Evolutionary conservation across 2,888 invertebrate species (phyloP).

Genomic region (Melipona bicolor): DNA sequence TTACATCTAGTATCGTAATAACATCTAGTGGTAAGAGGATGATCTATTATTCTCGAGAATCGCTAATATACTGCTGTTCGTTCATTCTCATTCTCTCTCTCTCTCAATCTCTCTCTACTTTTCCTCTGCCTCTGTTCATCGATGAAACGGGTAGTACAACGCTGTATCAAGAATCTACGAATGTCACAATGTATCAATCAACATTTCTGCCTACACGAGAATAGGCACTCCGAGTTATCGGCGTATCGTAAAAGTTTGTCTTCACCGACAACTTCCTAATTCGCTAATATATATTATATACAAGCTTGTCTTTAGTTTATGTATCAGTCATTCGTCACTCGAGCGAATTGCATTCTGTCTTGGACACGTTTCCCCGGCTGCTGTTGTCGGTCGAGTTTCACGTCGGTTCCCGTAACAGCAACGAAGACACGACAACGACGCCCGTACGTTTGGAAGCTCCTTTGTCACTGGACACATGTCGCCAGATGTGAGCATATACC

Average conservation of each 20-base stretch:
- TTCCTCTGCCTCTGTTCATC: neutral
- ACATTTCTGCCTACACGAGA: conserved; percentile 26
- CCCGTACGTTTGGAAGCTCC: conserved; percentile 7
- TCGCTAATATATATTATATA: conserved; percentile 51
- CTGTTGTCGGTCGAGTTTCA: neutral
- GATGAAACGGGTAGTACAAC: conserved; percentile 7
- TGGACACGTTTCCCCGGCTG: conserved; percentile 6
- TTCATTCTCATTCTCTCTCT: neutral
- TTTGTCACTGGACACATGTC: conserved; percentile 1
- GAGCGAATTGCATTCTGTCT: neutral
- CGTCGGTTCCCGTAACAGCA: neutral
- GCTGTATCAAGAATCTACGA: conserved; percentile 10
- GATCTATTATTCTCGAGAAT: conserved; percentile 71
- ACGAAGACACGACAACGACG: neutral
- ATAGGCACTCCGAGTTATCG: conserved; percentile 39
- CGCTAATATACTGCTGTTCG: conserved; percentile 64
- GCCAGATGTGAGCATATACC: conserved; percentile 18
- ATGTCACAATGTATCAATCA: conserved; percentile 13
- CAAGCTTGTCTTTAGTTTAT: conserved; percentile 37
- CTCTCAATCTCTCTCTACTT: neutral
- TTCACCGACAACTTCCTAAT: conserved; percentile 18
- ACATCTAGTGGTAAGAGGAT: conserved; percentile 83
- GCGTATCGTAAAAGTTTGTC: conserved; percentile 37
- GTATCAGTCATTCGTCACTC: conserved; percentile 16
- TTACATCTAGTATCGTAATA: conserved; percentile 80